Base-by-base conservation (phyloP, 1,140 invertebrate species). In the Gonatopus flavifemur region DNA sequence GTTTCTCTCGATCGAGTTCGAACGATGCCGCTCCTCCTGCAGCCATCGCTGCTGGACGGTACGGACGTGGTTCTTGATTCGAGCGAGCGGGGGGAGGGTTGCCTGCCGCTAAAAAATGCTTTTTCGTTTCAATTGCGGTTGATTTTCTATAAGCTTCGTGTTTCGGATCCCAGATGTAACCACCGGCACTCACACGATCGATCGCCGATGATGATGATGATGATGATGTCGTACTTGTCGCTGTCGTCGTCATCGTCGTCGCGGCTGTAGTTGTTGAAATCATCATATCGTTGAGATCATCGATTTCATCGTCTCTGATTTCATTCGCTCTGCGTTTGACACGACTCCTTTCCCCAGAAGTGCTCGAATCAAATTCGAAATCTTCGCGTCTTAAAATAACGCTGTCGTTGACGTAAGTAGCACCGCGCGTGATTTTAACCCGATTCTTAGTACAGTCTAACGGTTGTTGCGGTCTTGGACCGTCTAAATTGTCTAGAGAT, bases 1-100 rank as follows among this genome's bases (percentile, higher is more conserved):
- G 81, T 56, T 89, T 91, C 76, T 92, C 90, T 60, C 89, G 84
- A 78, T 92, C 90, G 57, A 91, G 85, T 69, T 89, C 88, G 79
- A 84, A 84, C 40, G 80, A 80, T 22, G 57, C 59, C 25, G 62
- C 50, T 16, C 21, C 22, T 13, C 18, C 7, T 12, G 58, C 52
- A n/a, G 55, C 53, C 43, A 58, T 43, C 44, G 59, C 53, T 32
- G 43, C 42, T 5, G 13, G 51, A 32, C 24, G 39, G 30, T 36
- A 39, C n/a, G 44, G 52, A 49, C 21, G 49, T 20, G 50, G 66
- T 55, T 37, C 66, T 58, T 20, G 62, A 57, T 52, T 60, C 49
- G 49, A 47, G 42, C 54, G 46, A 40, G 47, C 39, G 55, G 67
- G 62, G 53, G 69, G 69, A 71, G 79, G 78, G 73, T 80, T 77